A percentile compares a stretch with the other conserved stretches of the same genome.
Conservation (phyloP, 2,113 vertebrate genomes). For the Trogon melanurus region DNA sequence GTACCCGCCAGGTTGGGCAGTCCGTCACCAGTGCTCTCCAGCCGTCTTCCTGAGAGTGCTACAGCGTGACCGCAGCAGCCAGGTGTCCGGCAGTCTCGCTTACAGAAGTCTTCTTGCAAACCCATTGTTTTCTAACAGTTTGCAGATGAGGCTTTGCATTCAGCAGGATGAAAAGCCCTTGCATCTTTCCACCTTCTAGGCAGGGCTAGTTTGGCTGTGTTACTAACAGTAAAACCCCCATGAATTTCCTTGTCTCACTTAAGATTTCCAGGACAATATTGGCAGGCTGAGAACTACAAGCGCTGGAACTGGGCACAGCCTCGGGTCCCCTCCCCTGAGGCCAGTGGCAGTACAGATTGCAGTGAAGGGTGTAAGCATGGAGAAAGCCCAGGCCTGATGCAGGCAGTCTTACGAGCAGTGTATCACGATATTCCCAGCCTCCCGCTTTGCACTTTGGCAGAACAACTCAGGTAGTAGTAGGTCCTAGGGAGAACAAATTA, state of each 20-base stretch:
- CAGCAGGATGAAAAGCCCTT: background rate
- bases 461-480: background rate
- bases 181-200: background rate
- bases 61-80: background rate
- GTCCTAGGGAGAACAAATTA: background rate
- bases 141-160: background rate
- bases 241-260: background rate
- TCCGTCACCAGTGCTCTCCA: background rate
- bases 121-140: background rate
- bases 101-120: background rate
- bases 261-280: background rate
- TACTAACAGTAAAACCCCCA: background rate
- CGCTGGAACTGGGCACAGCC: background rate
- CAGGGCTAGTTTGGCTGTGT: background rate
- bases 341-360: background rate
- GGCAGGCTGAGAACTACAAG: background rate
- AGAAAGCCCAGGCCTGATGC: background rate
- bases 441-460: background rate
- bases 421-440: background rate
- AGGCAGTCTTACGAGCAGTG: background rate
- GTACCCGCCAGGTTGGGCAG: background rate
- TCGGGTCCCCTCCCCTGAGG: background rate
- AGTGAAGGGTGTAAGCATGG: background rate
- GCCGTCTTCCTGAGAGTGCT: background rate
- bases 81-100: background rate